These are phyloP conservation scores for Luscinia megarhynchos DNA, from an alignment of 2,797 vertebrate genomes.

Conservation along the genomic window DNA sequence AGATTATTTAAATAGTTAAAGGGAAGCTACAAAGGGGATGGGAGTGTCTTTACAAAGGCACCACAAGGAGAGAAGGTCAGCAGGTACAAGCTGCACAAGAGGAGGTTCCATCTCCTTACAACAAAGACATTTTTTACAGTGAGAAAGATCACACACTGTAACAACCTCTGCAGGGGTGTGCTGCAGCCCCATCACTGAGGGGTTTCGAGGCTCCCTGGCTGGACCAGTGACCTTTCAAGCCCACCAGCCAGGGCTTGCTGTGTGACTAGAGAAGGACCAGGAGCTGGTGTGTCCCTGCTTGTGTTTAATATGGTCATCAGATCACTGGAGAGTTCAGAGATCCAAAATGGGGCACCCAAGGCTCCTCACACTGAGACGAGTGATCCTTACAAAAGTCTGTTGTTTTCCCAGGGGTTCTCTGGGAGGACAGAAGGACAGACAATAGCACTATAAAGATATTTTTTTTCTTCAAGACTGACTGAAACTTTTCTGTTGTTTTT, in stretches of 20 bases:
- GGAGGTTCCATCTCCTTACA: not conserved
- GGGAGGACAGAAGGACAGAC: not conserved
- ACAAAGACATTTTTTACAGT: not conserved
- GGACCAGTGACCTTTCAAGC: not conserved
- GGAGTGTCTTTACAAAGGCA: not conserved
- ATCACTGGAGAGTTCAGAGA: not conserved
- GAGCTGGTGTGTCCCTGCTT: not conserved
- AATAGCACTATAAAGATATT: not conserved
- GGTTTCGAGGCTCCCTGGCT: not conserved
- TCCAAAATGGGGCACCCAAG: not conserved
- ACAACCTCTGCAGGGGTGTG: not conserved
- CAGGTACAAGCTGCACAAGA: not conserved
- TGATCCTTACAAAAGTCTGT: not conserved
- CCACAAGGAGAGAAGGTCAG: not conserved
- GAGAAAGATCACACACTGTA: not conserved
- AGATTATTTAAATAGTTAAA: not conserved
- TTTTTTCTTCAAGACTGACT: not conserved
- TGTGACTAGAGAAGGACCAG: not conserved
- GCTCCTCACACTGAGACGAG: accelerated
- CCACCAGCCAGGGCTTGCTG: not conserved
- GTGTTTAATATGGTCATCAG: not conserved
- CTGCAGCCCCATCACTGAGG: not conserved
- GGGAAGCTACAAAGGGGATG: not conserved
- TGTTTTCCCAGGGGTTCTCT: not conserved
- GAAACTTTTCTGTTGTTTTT: not conserved